Base-by-base conservation (phyloP, 2,797 vertebrate species). In the Phrynocephalus forsythii region DNA sequence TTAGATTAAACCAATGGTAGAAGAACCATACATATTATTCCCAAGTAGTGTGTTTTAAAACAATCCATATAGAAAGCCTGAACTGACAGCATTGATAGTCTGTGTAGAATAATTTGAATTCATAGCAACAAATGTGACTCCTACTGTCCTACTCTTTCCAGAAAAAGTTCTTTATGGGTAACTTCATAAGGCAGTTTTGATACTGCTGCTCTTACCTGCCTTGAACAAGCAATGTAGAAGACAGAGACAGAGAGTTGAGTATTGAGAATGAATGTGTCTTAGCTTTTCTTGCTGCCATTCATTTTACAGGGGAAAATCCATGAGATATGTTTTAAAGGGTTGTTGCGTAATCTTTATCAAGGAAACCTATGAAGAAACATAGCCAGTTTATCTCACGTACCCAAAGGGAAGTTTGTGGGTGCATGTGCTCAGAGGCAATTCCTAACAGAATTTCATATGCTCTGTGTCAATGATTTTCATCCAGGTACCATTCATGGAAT, bases 131-230 rank as follows among this genome's bases (percentile, higher is more conserved):
- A 11, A 30, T 75, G 20, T 48, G 44, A 24, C 75, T 48, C 24
- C 26, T 28, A 48, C 10, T 26, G 9, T 48, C 44, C 10, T 18
- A 28, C 1, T 76, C 90, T 92, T 94, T 93, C 90, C 87, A 93
- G 89, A 80, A 92, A 87, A 68, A 11, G 44, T 87, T 18, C 78
- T 89, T 83, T 71, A 30, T 68, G 67, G 48, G 82, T 90, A 91
- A 91, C 89, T 87, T 91, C 91, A 93, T 69, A 89, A 73, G 67
- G 79, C 68, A 83, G 90, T 85, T 90, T 82, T 89, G 83, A 90
- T 81, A 89, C 72, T 87, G 91, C 60, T 91, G 88, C 30, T 87
- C 88, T 93, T 92, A 83, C 16, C 38, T 76, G 83, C 85, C 91
- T 91, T 80, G 84, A 72, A 33, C 16, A 50, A 92, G 48, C 33